phyloP scores from a whole-genome alignment of 2,888 invertebrate species.

The Coelogynopora nodosa region DNA sequence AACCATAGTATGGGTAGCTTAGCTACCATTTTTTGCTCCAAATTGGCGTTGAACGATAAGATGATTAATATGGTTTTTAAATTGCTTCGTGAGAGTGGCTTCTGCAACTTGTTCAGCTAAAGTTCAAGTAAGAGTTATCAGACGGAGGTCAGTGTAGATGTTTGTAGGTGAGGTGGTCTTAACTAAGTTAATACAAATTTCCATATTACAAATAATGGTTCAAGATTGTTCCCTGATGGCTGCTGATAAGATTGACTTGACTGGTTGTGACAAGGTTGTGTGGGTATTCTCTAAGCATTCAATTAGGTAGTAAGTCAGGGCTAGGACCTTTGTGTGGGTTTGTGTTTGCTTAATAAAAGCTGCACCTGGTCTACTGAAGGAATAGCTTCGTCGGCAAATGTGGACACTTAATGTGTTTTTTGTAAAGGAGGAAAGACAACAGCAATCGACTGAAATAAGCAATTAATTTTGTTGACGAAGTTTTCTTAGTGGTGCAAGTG shows the following conservation, averaged over 20 bases:
- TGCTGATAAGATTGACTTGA: neutral
- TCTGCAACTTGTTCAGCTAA: neutral
- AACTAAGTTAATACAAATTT: neutral
- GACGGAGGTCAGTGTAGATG: neutral
- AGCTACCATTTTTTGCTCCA: neutral
- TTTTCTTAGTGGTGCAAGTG: too few species aligned
- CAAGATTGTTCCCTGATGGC: neutral
- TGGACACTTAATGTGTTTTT: too few species aligned
- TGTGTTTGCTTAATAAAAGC: too few species aligned
- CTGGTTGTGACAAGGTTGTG: too few species aligned
- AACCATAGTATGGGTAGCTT: neutral
- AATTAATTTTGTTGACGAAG: too few species aligned
- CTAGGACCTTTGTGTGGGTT: too few species aligned
- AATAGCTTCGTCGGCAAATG: too few species aligned
- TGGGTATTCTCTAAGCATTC: too few species aligned
- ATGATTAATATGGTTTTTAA: neutral
- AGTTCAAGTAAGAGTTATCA: neutral
- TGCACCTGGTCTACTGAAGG: too few species aligned
- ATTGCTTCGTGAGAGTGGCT: neutral
- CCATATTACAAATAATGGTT: neutral
- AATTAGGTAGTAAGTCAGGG: too few species aligned
- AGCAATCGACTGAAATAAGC: too few species aligned
- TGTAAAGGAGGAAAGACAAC: too few species aligned
- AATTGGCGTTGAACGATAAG: neutral
- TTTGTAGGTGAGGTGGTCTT: neutral